Base-by-base conservation (phyloP, 1,140 invertebrate genomes). In the Schlechtendalia chinensis region DNA sequence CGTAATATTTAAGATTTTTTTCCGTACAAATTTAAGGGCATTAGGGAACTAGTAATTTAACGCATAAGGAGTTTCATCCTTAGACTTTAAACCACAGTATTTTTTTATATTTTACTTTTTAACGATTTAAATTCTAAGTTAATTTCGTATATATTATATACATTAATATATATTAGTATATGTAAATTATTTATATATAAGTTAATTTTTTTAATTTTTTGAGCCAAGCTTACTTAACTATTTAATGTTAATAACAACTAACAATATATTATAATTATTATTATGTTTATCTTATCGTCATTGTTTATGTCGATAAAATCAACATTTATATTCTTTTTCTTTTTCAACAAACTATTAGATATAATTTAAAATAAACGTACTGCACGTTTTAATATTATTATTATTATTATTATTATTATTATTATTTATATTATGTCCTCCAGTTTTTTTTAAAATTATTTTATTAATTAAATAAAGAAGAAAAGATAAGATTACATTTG, bases 271-370 rank as follows among this genome's bases (percentile, higher is more conserved):
- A 59, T 59, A 53, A 16, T 65, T 39, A 22, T 65, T 39, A 6
- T 39, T 45, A 67, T 50, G 45, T 69, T 69, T 24, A 69, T 69
- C 10, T 54, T 24, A 19, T 72, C 17, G 50, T 72, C 69, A 54
- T 72, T 53, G 32, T 39, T n/a, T 27, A 39, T 72, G 47, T 12
- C 50, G 50, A 54, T 72, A 5, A 54, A 53, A 72, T 72, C 17
- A 72, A 53, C 45, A 11, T 71, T 29, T 71, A 27, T 29, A 27
- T 53, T 53, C 53, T 16, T 72, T 72, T 27, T 54, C 54, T 54
- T 72, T 72, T 54, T 72, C 10, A n/a, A 71, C 67, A 71, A 47
- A 79, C 58, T 79, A 79, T 79, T 79, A 79, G 75, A 79, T 39
- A 61, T 79, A 61, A 54, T 63, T 63, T 59, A 79, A 50, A 79